Percentiles rank a stretch among this genome's conserved stretches.
phyloP scores from a whole-genome alignment of 1,140 invertebrate genomes.

The Alviniconcha marisindica region DNA sequence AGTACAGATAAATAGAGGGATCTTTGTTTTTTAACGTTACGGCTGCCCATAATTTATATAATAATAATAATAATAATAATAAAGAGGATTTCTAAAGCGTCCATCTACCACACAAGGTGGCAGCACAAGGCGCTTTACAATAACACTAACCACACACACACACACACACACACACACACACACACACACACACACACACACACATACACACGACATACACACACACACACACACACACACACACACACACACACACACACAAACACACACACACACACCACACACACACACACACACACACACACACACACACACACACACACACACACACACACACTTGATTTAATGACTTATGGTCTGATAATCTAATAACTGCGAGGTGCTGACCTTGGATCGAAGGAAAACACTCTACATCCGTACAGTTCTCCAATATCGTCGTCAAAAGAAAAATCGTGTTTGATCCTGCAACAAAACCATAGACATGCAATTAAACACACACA shows the following conservation, averaged over 20 bases:
- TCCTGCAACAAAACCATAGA: slow-evolving; percentile 20
- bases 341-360: too few relatives aligned
- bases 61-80: slow-evolving; percentile 19
- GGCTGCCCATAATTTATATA: background rate
- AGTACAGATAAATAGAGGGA: too few relatives aligned
- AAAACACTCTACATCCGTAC: background rate
- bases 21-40: background rate
- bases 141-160: background rate
- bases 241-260: background rate
- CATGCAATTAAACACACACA: background rate
- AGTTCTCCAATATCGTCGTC: background rate
- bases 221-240: background rate
- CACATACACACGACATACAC: background rate
- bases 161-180: slow-evolving; percentile 6
- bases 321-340: background rate
- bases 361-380: too few relatives aligned
- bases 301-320: background rate
- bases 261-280: background rate
- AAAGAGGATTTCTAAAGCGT: background rate
- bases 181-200: background rate
- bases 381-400: slow-evolving; percentile 27
- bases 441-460: slow-evolving; percentile 24
- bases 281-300: background rate
- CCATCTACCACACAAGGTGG: background rate
- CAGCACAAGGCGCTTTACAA: background rate